phyloP scores from a whole-genome alignment of 2,797 vertebrate species.

The Saxicola maurus region DNA sequence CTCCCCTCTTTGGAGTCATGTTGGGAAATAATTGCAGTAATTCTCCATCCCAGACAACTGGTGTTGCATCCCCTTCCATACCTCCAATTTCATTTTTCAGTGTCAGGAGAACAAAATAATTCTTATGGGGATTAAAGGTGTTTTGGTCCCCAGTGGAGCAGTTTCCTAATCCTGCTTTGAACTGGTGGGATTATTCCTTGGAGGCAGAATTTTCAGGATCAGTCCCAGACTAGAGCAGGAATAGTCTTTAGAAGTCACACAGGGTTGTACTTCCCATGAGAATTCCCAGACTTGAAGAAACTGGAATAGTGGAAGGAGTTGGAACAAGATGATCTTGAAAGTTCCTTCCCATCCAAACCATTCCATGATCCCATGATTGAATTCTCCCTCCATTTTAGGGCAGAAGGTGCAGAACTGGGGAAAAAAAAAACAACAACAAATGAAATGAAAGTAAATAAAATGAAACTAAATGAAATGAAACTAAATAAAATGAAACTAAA shows the following conservation, averaged over 20 bases:
- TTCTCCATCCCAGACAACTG: neutral
- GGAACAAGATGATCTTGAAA: too few relatives aligned
- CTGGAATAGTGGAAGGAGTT: too few relatives aligned
- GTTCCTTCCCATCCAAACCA: too few relatives aligned
- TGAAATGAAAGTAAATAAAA: too few relatives aligned
- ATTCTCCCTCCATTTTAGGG: too few relatives aligned
- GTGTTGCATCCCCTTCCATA: neutral
- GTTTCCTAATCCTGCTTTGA: neutral
- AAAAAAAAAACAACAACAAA: too few relatives aligned
- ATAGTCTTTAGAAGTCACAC: fast-evolving
- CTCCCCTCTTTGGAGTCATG: neutral
- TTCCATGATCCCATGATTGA: too few relatives aligned
- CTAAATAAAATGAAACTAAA: too few relatives aligned
- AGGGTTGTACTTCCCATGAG: fast-evolving
- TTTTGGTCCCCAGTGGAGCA: fast-evolving
- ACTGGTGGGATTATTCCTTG: neutral
- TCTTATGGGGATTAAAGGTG: neutral
- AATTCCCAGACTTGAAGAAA: neutral
- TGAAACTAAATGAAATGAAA: too few relatives aligned
- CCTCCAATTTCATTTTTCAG: neutral
- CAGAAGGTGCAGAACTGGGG: too few relatives aligned
- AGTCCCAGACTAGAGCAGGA: neutral
- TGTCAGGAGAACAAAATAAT: neutral
- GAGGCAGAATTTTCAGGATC: neutral
- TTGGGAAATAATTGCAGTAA: neutral